A percentile compares a stretch with the other conserved stretches of the same genome.
Evolutionary conservation across 2,113 vertebrate genomes (phyloP).

Genomic region (Oxyura jamaicensis): DNA sequence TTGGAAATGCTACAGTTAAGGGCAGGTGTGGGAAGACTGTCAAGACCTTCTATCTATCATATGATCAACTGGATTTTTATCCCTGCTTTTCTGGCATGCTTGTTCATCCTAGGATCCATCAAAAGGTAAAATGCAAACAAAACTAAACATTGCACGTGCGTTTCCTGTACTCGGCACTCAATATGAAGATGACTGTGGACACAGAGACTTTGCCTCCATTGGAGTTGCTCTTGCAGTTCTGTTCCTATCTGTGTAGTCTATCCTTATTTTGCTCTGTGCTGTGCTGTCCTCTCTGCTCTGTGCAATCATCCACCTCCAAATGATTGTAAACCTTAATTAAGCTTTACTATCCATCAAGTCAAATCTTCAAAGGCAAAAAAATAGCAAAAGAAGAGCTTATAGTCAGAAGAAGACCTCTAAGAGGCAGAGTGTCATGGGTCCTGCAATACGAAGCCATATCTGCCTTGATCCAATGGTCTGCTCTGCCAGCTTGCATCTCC

Average conservation of each 20-base stretch:
- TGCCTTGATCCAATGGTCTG: background rate
- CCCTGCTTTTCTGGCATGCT: background rate
- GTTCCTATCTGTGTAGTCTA: background rate
- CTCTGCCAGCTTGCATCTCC: background rate
- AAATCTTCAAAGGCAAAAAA: background rate
- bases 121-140: background rate
- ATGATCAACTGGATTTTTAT: background rate
- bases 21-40: background rate
- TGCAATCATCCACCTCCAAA: background rate
- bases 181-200: background rate
- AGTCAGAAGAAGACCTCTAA: background rate
- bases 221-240: background rate
- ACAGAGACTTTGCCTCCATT: background rate
- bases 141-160: background rate
- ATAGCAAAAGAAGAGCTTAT: background rate
- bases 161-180: background rate
- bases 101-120: background rate
- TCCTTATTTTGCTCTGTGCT: background rate
- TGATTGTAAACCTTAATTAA: background rate
- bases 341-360: background rate
- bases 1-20: background rate
- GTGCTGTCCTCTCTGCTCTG: background rate
- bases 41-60: background rate
- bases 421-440: background rate
- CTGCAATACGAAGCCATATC: background rate